Conservation (phyloP, 2,888 invertebrate genomes). For the Nineta flava region DNA sequence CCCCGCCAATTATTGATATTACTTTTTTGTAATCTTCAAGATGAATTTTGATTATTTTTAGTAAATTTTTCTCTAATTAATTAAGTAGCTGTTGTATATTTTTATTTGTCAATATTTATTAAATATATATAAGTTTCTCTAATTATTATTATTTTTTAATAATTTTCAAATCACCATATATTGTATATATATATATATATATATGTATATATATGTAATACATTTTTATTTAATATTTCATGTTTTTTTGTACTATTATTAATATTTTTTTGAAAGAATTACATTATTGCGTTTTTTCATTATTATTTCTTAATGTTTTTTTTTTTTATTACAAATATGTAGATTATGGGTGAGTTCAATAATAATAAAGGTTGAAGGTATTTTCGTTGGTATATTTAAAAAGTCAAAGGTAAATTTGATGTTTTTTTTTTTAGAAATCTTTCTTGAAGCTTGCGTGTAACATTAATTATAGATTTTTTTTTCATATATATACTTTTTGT, state of each 20-base stretch:
- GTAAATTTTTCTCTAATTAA: too few species aligned
- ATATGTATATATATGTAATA: too few species aligned
- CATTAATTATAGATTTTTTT: slow-evolving; percentile 1
- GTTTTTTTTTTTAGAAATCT: not conserved
- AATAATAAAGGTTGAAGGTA: not conserved
- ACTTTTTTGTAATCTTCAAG: too few species aligned
- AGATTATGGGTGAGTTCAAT: not conserved
- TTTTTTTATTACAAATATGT: not conserved
- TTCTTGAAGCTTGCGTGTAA: not conserved
- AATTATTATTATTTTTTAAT: too few species aligned
- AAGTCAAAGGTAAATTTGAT: not conserved
- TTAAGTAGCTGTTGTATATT: too few species aligned
- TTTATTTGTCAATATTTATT: too few species aligned
- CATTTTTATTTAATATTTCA: not conserved
- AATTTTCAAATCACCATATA: too few species aligned
- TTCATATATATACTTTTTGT: not conserved
- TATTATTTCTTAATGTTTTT: not conserved
- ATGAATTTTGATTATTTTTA: too few species aligned
- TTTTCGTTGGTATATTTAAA: not conserved
- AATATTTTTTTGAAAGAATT: not conserved
- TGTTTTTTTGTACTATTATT: not conserved
- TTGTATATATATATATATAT: too few species aligned
- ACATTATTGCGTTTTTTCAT: not conserved
- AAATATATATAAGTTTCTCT: too few species aligned
- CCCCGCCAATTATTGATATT: too few species aligned